These are phyloP conservation scores for Cyprinus carpio DNA, from an alignment of 2,113 vertebrate genomes.

Conservation along the genomic window DNA sequence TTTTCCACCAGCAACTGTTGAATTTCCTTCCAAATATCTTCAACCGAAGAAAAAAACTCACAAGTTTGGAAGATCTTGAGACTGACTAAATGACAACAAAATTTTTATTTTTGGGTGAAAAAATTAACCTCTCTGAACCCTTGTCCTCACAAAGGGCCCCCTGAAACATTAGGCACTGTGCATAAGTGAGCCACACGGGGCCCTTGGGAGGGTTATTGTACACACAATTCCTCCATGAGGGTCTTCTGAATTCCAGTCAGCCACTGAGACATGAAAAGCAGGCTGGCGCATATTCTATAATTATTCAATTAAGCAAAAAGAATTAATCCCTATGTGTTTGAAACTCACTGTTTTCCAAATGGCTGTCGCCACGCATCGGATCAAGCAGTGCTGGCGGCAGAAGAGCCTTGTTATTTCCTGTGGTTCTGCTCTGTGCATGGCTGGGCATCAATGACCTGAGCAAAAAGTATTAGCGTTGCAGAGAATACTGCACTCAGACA, in stretches of 20 bases:
- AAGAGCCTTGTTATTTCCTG: conserved; percentile 41
- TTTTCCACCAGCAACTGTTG: too few species aligned
- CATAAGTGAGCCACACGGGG: background rate
- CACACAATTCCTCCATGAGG: conserved; percentile 14
- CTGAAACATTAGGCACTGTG: background rate
- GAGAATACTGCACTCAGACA: conserved; percentile 32
- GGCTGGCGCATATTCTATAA: conserved; percentile 40
- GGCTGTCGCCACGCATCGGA: conserved; percentile 33
- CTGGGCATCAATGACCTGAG: conserved; percentile 29
- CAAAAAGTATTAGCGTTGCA: conserved; percentile 20
- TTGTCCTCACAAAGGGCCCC: background rate
- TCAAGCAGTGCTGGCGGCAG: conserved; percentile 38
- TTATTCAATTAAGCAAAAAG: conserved; percentile 51
- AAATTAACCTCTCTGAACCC: background rate
- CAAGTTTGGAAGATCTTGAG: background rate
- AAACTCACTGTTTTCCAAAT: conserved; percentile 46
- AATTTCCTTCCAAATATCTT: background rate
- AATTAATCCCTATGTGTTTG: conserved; percentile 42
- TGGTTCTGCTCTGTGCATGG: conserved; percentile 30
- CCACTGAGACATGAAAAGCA: conserved; percentile 31
- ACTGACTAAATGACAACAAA: background rate
- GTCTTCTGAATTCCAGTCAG: conserved; percentile 27
- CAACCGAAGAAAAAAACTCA: too few species aligned
- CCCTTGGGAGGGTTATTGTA: background rate
- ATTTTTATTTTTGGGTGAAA: too few species aligned